These are phyloP conservation scores for Sepiola atlantica DNA, from an alignment of 2,888 invertebrate species.

Conservation along the genomic window DNA sequence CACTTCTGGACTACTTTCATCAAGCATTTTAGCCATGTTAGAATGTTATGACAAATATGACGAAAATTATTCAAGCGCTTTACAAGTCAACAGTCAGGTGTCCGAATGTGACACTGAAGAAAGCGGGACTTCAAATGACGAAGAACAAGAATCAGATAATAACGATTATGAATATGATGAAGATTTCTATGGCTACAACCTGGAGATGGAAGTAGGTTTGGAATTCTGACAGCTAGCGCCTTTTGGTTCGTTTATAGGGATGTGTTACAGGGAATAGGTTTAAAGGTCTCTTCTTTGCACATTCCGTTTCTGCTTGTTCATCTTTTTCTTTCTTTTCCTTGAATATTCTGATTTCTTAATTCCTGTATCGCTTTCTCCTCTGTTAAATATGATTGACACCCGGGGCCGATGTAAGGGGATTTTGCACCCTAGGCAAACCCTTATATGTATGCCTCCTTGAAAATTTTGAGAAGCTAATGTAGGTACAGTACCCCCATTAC, in stretches of 20 bases:
- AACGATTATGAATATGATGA: conserved; percentile 71
- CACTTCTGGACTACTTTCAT: conserved; percentile 62
- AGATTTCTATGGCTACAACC: conserved; percentile 71
- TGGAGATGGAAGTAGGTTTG: conserved; percentile 61
- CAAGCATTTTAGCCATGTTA: conserved; percentile 57
- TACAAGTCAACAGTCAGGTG: conserved; percentile 65
- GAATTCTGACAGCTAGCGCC: conserved; percentile 57
- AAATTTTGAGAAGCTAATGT: too few relatives aligned
- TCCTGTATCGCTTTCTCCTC: not conserved
- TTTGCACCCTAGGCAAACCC: too few relatives aligned
- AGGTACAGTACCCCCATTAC: too few relatives aligned
- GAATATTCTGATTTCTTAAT: not conserved
- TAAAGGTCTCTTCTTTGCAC: not conserved
- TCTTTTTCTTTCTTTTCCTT: not conserved
- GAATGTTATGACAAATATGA: conserved; percentile 65
- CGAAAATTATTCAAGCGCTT: conserved; percentile 66
- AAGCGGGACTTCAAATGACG: conserved; percentile 66
- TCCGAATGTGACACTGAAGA: conserved; percentile 70
- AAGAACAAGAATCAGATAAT: conserved; percentile 69
- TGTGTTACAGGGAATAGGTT: conserved; percentile 38
- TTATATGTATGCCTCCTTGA: too few relatives aligned
- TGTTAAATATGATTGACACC: not conserved
- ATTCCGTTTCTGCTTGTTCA: not conserved
- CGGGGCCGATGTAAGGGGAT: too few relatives aligned
- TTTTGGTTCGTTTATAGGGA: conserved; percentile 37